Percentiles rank a stretch among this genome's conserved stretches.
Conservation (phyloP, 2,797 vertebrate genomes). For the Pitangus sulphuratus region DNA sequence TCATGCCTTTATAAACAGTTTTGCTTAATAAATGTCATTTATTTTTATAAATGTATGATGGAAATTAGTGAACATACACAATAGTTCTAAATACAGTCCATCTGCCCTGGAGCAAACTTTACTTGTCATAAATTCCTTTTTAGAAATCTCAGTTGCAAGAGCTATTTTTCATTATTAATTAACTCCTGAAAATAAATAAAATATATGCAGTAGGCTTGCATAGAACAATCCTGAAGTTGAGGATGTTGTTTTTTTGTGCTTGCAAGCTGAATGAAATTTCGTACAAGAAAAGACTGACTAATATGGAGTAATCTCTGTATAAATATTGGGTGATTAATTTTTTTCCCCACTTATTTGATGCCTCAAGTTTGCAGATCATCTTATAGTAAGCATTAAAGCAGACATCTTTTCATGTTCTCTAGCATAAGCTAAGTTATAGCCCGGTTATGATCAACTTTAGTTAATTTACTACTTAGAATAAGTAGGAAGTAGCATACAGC, state of each 20-base stretch:
- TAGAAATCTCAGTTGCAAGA: not conserved
- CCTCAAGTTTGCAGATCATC: not conserved
- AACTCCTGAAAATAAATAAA: not conserved
- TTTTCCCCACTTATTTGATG: not conserved
- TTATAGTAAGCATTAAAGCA: not conserved
- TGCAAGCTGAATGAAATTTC: not conserved
- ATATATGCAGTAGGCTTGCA: not conserved
- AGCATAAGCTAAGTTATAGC: not conserved
- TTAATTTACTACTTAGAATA: not conserved
- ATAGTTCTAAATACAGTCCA: not conserved
- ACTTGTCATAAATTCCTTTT: not conserved
- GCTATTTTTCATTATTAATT: conserved; percentile 14
- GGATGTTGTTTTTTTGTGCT: not conserved
- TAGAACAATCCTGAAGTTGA: not conserved
- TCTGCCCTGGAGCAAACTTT: not conserved
- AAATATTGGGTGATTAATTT: not conserved
- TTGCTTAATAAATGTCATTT: not conserved
- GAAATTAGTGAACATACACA: not conserved
- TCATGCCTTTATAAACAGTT: not conserved
- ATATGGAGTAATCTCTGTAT: not conserved
- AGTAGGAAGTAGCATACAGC: not conserved
- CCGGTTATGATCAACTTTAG: not conserved
- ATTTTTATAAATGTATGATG: not conserved
- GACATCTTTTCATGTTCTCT: not conserved
- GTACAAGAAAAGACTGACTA: not conserved